phyloP scores from a whole-genome alignment of 2,113 vertebrate species.

The Uria lomvia region DNA sequence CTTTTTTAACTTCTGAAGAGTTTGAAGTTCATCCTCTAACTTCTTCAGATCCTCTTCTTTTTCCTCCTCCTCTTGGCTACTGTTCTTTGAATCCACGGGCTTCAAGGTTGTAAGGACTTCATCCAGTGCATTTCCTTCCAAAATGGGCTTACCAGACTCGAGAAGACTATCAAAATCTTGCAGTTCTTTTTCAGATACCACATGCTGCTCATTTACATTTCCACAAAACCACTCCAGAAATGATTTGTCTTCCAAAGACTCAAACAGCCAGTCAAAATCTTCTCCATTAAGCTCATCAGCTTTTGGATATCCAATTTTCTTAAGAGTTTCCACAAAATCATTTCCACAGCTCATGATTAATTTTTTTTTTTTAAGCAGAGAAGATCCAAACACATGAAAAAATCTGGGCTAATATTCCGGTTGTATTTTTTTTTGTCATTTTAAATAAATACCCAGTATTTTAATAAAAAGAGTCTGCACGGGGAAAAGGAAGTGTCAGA shows the following conservation, averaged over 20 bases:
- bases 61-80: conserved; percentile 33
- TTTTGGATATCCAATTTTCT: conserved; percentile 81
- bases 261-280: conserved; percentile 96
- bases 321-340: conserved; percentile 86
- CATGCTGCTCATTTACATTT: conserved; percentile 74
- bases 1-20: conserved; percentile 76
- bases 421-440: not conserved
- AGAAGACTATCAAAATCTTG: conserved; percentile 74
- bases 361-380: not conserved
- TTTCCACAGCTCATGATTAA: conserved; percentile 80
- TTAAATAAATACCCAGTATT: conserved; percentile 2
- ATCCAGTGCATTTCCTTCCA: conserved; percentile 80
- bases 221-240: conserved; percentile 89
- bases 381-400: conserved; percentile 29
- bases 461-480: not conserved
- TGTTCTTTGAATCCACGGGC: not conserved
- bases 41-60: conserved; percentile 68
- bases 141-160: conserved; percentile 75
- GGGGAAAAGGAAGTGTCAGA: conserved; percentile 35
- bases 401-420: not conserved
- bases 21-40: conserved; percentile 80
- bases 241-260: conserved; percentile 74
- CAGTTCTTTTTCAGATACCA: conserved; percentile 78
- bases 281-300: conserved; percentile 78
- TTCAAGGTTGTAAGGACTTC: conserved; percentile 82